A percentile compares a stretch with the other conserved stretches of the same genome.
Conservation (phyloP, 2,113 vertebrate species). For the Anarrhichthys ocellatus region DNA sequence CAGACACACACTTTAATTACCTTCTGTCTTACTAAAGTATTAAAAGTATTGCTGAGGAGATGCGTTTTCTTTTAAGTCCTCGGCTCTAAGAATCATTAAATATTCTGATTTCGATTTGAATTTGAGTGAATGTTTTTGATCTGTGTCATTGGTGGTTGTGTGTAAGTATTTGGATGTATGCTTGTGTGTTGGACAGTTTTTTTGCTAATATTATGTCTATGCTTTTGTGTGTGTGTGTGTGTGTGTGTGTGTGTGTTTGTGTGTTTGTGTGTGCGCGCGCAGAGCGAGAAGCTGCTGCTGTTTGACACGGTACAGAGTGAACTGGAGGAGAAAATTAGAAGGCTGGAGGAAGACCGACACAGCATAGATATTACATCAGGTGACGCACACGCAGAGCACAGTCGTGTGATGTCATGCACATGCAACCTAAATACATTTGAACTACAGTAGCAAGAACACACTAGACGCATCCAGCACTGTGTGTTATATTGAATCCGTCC, state of each 20-base stretch:
- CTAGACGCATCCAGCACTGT: background rate
- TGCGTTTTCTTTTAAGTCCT: background rate
- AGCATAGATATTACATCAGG: conserved; percentile 98
- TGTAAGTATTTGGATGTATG: background rate
- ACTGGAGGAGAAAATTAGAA: conserved; percentile 95
- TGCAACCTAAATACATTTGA: background rate
- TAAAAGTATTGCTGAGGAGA: background rate
- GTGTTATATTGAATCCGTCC: background rate
- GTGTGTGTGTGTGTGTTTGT: background rate
- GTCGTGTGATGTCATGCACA: background rate
- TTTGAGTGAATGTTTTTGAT: background rate
- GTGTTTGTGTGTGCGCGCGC: background rate
- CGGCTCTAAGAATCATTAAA: background rate
- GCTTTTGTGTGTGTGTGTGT: no score
- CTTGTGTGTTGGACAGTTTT: background rate
- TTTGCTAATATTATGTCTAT: background rate
- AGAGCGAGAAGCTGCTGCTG: conserved; percentile 96
- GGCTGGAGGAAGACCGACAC: conserved; percentile 95
- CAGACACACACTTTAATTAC: conserved; percentile 28
- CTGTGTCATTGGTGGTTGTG: no score
- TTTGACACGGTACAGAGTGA: conserved; percentile 96
- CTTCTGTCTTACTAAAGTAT: background rate
- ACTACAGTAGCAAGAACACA: background rate
- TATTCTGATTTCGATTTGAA: background rate
- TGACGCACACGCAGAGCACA: conserved; percentile 12